Evolutionary conservation across 2,888 invertebrate species (phyloP), one percentile per base, ranked within the genome.

Genomic region (Azorinus chamasolen): DNA sequence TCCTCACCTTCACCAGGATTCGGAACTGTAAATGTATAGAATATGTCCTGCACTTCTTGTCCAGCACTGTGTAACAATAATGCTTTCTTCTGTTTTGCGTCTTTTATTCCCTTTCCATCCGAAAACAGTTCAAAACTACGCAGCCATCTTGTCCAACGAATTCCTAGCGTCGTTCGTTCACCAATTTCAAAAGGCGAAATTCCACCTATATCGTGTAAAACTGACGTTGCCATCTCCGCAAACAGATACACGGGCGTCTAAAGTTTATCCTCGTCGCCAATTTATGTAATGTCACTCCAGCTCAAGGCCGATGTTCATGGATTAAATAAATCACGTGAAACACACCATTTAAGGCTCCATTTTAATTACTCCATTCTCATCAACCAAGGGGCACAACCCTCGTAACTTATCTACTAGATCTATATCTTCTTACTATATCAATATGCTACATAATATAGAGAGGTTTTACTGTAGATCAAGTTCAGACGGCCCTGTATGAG

Each of bases 41-140:
- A 68, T 16, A 59, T 68, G 32, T 68, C 59, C 25, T 68, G 68
- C 53, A 68, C 68, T 5, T 50, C 43, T 0, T 59, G 14, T 5
- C 68, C 68, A 22, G 68, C 68, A 65, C 65, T 41, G 32, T 65
- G 65, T 22, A 65, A 46, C 16, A 55, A 24, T 41, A 65, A 65
- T 27, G 65, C 65, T 46, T 55, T 65, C 18, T 48, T 46, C 48
- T 65, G 65, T 43, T 14, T 39, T 20, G 25, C 22, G 59, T 68
- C 41, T 43, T n/a, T 51, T 8, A 68, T 27, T 1, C 59, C 68
- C 43, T 53, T 68, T 22, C 61, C 59, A 25, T 39, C 45, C 0
- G 51, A 18, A 45, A 24, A 69, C 14, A 69, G 41, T 18, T 69
- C 55, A 18, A 69, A 69, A 5, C 51, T 20, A 8, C 66, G 55